These are phyloP conservation scores for Oxyteleia sp. DNA, from an alignment of 2,888 invertebrate genomes.

Conservation along the genomic window DNA sequence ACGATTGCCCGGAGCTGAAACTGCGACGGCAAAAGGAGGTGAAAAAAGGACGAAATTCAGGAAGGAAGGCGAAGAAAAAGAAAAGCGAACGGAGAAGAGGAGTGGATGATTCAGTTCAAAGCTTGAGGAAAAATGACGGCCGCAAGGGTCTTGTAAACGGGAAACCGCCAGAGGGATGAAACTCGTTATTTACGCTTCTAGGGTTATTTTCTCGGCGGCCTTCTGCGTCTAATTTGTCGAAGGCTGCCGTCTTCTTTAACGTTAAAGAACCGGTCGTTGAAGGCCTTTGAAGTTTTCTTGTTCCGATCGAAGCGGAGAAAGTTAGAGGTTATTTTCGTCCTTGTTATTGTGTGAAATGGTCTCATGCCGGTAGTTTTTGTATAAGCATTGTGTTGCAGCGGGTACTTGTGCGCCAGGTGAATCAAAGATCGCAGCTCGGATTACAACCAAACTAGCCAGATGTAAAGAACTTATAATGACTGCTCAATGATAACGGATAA, in stretches of 20 bases:
- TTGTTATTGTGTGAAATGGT: conserved; percentile 41
- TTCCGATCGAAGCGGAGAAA: conserved; percentile 29
- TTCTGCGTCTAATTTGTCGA: conserved; percentile 58
- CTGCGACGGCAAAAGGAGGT: conserved; percentile 12
- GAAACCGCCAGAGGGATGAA: conserved; percentile 75
- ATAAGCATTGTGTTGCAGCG: conserved; percentile 17
- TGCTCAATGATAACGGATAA: conserved; percentile 21
- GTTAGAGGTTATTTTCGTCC: conserved; percentile 43
- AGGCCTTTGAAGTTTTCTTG: conserved; percentile 51
- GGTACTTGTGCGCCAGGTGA: background rate
- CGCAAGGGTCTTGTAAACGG: conserved; percentile 72
- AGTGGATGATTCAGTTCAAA: conserved; percentile 32
- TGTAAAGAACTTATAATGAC: conserved; percentile 22
- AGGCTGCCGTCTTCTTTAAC: conserved; percentile 44
- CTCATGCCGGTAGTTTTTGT: conserved; percentile 19
- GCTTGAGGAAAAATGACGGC: conserved; percentile 45
- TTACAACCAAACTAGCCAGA: conserved; percentile 11
- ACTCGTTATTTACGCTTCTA: conserved; percentile 76
- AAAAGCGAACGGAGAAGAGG: conserved; percentile 27
- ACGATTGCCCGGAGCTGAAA: conserved; percentile 30
- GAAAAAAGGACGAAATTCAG: conserved; percentile 6
- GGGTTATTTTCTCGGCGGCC: conserved; percentile 51
- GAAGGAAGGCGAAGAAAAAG: background rate
- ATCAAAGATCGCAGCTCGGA: conserved; percentile 23
- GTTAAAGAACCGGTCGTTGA: conserved; percentile 39